Evolutionary conservation across 2,797 vertebrate species (phyloP), one percentile per base, ranked within the genome.

Genomic region (Pseudochirops corinnae): DNA sequence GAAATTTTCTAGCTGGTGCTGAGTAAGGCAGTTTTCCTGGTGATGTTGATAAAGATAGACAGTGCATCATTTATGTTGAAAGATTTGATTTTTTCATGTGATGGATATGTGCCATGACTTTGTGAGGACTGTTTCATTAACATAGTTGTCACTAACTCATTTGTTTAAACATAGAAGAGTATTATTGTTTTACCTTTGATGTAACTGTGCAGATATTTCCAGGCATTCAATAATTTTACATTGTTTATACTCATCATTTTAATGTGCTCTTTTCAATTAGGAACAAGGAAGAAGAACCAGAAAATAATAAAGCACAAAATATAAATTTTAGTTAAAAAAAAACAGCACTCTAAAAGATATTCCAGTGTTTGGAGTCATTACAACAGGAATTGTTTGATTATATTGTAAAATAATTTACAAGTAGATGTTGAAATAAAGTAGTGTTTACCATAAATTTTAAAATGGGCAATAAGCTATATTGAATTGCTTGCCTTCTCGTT

Each of bases 1-100:
- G 52, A 98, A 96, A 97, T 82, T 94, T 55, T 9, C 93, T 50
- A 92, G 46, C 29, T 96, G 95, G 90, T 93, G 53, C 56, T 96
- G 91, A 97, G 39, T 31, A 90, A 62, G 87, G 57, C 14, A 91
- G 14, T 97, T 97, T 97, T 31, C 1, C 93, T 82, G 92, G 18
- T 94, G 52, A 58, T 91, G 24, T 39, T 96, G 95, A 94, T 92
- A 95, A 92, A 93, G 52, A 97, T n/a, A 60, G 93, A 95, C 52
- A 58, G 28, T 29, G 21, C 1, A n/a, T 91, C 93, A 94, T 53
- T n/a, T 33, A 60, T 56, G 16, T 46, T 4, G 28, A 96, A 97
- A 94, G 5, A 95, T 92, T 11, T 93, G 9, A 55, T 31, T 82
- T 56, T 91, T 95, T 5, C 3, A 39, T 91, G 55, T 93, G n/a